phyloP scores from a whole-genome alignment of 2,113 vertebrate genomes.

The Hirundichthys speculiger region DNA sequence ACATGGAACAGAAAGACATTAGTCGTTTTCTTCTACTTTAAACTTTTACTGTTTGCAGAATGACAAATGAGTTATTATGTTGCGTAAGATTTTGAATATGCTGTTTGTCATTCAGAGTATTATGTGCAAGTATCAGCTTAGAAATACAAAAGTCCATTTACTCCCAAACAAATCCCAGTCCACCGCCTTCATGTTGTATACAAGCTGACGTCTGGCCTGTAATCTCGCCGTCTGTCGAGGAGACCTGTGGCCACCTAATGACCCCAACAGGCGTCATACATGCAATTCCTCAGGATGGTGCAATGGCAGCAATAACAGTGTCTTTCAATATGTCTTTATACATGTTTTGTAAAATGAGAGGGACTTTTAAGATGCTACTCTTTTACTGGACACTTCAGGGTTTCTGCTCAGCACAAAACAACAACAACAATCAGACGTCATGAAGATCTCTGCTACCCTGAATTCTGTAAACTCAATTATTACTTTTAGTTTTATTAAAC shows the following conservation, averaged over 20 bases:
- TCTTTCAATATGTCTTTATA: conserved; percentile 68
- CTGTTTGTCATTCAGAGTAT: conserved; percentile 43
- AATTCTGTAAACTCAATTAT: no score
- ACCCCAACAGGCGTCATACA: conserved; percentile 74
- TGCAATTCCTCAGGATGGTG: conserved; percentile 66
- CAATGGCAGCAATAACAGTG: conserved; percentile 70
- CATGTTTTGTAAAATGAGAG: conserved; percentile 68
- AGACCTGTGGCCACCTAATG: conserved; percentile 77
- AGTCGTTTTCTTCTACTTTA: conserved; percentile 20
- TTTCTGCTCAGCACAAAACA: conserved; percentile 6
- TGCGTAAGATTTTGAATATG: conserved; percentile 42
- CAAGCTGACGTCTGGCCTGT: conserved; percentile 72
- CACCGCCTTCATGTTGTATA: conserved; percentile 70
- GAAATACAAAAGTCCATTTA: conserved; percentile 64
- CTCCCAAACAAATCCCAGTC: conserved; percentile 72
- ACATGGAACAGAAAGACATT: conserved; percentile 23
- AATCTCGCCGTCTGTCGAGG: conserved; percentile 75
- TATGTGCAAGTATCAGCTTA: conserved; percentile 63
- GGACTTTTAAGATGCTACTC: conserved; percentile 19
- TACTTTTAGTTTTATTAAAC: no score
- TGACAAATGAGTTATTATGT: conserved; percentile 33
- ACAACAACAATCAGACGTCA: neutral
- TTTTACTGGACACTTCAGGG: conserved; percentile 33
- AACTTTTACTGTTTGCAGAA: conserved; percentile 28
- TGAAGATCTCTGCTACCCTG: no score